These are phyloP conservation scores for Sclerodermus sp. DNA, from an alignment of 2,888 invertebrate species.

Conservation along the genomic window DNA sequence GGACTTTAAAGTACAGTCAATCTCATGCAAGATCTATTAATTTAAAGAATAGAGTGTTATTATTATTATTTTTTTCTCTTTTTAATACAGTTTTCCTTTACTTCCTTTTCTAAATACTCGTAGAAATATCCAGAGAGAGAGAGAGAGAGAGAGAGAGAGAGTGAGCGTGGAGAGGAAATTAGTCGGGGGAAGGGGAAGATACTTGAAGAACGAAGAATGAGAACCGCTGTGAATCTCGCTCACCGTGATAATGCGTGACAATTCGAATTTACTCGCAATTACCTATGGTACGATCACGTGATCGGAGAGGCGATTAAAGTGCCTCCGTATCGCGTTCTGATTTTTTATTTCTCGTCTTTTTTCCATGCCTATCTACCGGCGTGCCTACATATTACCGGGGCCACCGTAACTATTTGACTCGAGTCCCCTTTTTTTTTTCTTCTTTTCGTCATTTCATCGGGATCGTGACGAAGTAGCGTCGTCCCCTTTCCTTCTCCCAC, in stretches of 20 bases:
- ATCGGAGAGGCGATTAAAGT: slow-evolving; percentile 33
- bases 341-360: slow-evolving; percentile 1
- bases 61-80: too few species aligned
- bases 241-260: slow-evolving; percentile 46
- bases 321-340: slow-evolving; percentile 3
- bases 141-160: slow-evolving; percentile 1
- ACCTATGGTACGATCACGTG: slow-evolving; percentile 36
- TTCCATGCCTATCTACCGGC: background rate
- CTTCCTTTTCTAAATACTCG: background rate
- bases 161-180: background rate
- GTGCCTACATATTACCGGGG: background rate
- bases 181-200: too few species aligned
- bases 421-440: slow-evolving; percentile 17
- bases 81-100: too few species aligned
- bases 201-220: slow-evolving; percentile 11
- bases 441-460: slow-evolving; percentile 21
- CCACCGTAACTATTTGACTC: slow-evolving; percentile 35
- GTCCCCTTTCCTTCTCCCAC: background rate
- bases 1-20: too few species aligned
- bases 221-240: slow-evolving; percentile 22
- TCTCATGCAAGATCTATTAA: too few species aligned
- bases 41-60: too few species aligned
- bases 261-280: slow-evolving; percentile 46
- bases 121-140: background rate
- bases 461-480: slow-evolving; percentile 20